A percentile compares a stretch with the other conserved stretches of the same genome.
Conservation (phyloP, 2,113 vertebrate genomes). For the Genyomyrus donnyi region DNA sequence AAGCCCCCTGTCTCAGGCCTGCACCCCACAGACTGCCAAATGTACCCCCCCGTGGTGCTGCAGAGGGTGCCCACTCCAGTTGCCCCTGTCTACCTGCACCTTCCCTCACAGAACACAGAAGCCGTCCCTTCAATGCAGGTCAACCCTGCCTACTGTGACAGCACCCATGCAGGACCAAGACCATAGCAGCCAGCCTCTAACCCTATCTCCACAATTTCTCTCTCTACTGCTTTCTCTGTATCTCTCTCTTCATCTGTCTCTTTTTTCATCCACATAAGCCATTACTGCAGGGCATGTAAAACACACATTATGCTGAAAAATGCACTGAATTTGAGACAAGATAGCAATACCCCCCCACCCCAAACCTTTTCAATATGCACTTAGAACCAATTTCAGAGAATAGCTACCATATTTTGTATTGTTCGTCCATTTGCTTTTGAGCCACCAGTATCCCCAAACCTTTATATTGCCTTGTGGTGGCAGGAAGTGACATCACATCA, state of each 20-base stretch:
- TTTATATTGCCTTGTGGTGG: background rate
- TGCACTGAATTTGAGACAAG: background rate
- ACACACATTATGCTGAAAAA: conserved; percentile 5
- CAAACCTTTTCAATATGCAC: background rate
- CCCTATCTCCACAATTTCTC: background rate
- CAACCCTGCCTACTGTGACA: conserved; percentile 40
- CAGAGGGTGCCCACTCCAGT: conserved; percentile 60
- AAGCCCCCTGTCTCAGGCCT: conserved; percentile 53
- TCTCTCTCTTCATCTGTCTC: background rate
- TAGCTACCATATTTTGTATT: background rate
- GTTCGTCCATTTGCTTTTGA: background rate
- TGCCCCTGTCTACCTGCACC: conserved; percentile 48
- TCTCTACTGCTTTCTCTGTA: background rate
- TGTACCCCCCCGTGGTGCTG: conserved; percentile 58
- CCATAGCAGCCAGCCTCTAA: conserved; percentile 36
- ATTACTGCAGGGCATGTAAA: background rate
- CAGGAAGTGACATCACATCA: background rate
- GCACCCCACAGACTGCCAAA: conserved; percentile 54
- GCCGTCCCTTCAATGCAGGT: conserved; percentile 33
- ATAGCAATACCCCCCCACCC: background rate
- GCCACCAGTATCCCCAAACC: background rate
- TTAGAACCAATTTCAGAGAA: background rate
- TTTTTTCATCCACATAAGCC: background rate
- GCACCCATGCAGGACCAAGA: conserved; percentile 51
- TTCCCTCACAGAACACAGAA: conserved; percentile 39